Evolutionary conservation across 2,113 vertebrate genomes (phyloP).

Genomic region (Sitta europaea): DNA sequence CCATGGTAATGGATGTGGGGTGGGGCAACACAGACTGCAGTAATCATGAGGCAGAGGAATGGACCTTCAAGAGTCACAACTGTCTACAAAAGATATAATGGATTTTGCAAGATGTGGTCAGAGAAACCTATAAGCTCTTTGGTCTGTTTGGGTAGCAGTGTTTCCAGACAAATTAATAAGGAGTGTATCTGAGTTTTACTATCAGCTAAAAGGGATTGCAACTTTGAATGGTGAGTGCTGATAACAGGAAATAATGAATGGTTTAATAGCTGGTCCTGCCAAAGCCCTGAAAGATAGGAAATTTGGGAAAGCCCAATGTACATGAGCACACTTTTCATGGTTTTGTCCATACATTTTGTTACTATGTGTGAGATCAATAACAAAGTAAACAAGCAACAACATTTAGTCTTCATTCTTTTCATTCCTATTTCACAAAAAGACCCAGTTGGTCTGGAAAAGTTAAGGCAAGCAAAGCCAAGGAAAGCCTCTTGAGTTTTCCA

Average conservation of each 20-base stretch:
- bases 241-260: background rate
- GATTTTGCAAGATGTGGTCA: background rate
- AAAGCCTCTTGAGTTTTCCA: background rate
- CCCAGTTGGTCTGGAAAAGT: background rate
- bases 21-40: background rate
- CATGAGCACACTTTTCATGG: background rate
- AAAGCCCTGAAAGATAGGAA: background rate
- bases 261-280: background rate
- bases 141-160: background rate
- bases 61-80: background rate
- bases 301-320: background rate
- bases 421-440: background rate
- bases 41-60: background rate
- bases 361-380: background rate
- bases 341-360: background rate
- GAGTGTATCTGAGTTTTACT: background rate
- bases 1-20: background rate
- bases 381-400: fast-evolving
- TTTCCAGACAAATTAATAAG: background rate
- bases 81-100: background rate
- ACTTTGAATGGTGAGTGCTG: background rate
- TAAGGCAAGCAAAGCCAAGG: background rate
- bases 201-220: background rate
- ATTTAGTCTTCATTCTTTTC: background rate
- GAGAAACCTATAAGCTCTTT: background rate